A percentile compares a stretch with the other conserved stretches of the same genome.
Evolutionary conservation across 2,797 vertebrate species (phyloP).

Genomic region (Chaenodraco wilsoni): DNA sequence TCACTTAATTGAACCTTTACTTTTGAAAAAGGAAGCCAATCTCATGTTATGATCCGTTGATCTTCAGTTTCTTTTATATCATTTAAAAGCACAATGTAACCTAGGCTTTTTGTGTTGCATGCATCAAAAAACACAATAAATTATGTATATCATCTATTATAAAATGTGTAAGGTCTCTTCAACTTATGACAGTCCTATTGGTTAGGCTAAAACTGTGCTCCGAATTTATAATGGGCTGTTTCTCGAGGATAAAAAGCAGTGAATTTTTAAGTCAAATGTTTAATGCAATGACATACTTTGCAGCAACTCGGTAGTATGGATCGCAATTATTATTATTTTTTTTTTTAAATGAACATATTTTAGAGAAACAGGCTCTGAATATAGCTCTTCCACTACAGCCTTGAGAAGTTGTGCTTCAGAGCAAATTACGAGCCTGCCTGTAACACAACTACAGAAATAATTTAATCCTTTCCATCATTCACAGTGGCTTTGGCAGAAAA

Average conservation of each 20-base stretch:
- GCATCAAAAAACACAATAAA: not conserved
- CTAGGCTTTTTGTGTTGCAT: not conserved
- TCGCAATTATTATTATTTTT: not conserved
- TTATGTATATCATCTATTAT: not conserved
- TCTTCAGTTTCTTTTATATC: not conserved
- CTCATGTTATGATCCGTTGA: not conserved
- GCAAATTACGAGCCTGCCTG: conserved; percentile 25
- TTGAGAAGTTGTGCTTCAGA: conserved; percentile 13
- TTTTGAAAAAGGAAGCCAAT: not conserved
- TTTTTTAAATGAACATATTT: not conserved
- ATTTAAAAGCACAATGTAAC: too few relatives aligned
- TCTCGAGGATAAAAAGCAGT: not conserved
- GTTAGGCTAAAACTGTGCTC: not conserved
- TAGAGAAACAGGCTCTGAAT: conserved; percentile 6
- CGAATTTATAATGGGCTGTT: conserved; percentile 8
- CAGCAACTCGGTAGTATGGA: not conserved
- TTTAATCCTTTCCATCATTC: conserved; percentile 32
- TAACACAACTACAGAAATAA: conserved; percentile 40
- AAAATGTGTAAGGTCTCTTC: not conserved
- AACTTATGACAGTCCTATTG: not conserved
- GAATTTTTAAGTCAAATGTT: not conserved
- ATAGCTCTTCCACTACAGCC: not conserved
- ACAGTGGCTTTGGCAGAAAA: conserved; percentile 31
- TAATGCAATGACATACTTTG: not conserved
- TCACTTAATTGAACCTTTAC: not conserved